Evolutionary conservation across 1,140 invertebrate species (phyloP).

Genomic region (Tetramorium parvispinum): DNA sequence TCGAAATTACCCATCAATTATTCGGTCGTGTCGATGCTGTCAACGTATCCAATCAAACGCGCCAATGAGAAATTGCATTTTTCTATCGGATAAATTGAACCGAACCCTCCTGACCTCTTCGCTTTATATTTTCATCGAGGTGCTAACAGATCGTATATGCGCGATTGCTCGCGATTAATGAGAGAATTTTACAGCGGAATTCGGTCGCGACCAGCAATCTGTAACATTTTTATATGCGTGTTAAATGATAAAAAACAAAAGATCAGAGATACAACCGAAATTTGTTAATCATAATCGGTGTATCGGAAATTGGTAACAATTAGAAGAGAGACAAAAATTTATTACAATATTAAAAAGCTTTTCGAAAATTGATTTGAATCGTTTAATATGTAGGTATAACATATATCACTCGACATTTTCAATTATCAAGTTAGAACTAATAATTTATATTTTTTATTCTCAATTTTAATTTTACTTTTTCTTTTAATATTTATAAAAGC

Average conservation of each 20-base stretch:
- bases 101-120: neutral
- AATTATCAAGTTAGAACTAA: neutral
- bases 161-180: constrained; percentile 1
- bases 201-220: neutral
- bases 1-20: constrained; percentile 34
- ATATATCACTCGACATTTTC: neutral
- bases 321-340: neutral
- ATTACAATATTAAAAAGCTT: neutral
- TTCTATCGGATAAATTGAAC: neutral
- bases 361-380: neutral
- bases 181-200: constrained; percentile 16
- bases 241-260: neutral
- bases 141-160: neutral
- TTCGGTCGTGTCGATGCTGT: neutral
- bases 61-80: neutral
- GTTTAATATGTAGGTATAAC: neutral
- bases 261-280: neutral
- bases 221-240: constrained; percentile 27
- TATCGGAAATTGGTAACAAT: neutral
- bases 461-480: no score
- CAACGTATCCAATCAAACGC: neutral
- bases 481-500: no score
- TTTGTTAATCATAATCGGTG: neutral
- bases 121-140: neutral
- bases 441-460: neutral